These are phyloP conservation scores for Syngnathus floridae DNA, from an alignment of 2,113 vertebrate genomes.

Conservation along the genomic window DNA sequence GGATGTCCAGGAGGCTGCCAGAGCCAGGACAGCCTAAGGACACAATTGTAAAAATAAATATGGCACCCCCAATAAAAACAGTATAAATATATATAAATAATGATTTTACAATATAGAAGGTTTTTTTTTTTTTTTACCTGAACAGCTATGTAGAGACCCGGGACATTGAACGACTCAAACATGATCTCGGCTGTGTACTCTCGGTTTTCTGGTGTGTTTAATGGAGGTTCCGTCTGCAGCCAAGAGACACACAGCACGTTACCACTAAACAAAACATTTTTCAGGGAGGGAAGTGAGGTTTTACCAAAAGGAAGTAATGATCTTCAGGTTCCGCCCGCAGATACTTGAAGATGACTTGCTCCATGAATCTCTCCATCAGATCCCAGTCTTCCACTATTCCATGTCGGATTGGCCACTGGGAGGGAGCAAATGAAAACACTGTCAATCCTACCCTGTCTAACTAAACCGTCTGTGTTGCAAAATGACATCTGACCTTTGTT, in stretches of 20 bases:
- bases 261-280: neutral
- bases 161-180: slow-evolving; percentile 98
- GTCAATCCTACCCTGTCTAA: neutral
- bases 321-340: slow-evolving; percentile 97
- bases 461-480: neutral
- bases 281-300: slow-evolving; percentile 13
- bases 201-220: slow-evolving; percentile 97
- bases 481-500: slow-evolving; percentile 77
- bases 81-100: too few relatives aligned
- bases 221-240: slow-evolving; percentile 89
- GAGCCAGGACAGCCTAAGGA: slow-evolving; percentile 75
- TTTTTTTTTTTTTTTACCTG: too few relatives aligned
- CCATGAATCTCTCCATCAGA: slow-evolving; percentile 98
- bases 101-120: too few relatives aligned
- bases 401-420: slow-evolving; percentile 95
- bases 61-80: too few relatives aligned
- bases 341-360: slow-evolving; percentile 99
- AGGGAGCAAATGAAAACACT: accelerated
- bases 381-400: slow-evolving; percentile 99
- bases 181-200: slow-evolving; percentile 99
- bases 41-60: neutral
- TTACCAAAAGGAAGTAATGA: slow-evolving; percentile 96
- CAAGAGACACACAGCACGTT: neutral
- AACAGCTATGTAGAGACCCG: slow-evolving; percentile 97
- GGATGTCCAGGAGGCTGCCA: slow-evolving; percentile 98